phyloP scores from a whole-genome alignment of 2,797 vertebrate genomes.

The Cynopterus sphinx region DNA sequence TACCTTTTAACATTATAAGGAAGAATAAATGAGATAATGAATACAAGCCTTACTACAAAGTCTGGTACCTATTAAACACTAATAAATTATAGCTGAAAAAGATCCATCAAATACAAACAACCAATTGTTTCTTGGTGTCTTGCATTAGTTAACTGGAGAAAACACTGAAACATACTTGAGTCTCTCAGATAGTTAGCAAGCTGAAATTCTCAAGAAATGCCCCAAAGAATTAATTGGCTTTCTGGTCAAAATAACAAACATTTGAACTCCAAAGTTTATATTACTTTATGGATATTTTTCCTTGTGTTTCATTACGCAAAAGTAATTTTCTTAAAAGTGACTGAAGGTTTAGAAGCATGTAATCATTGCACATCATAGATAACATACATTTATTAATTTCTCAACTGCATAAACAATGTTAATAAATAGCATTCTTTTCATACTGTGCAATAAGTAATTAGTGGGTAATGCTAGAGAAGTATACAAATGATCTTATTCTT shows the following conservation, averaged over 20 bases:
- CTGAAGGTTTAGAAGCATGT: background rate
- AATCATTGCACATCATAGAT: background rate
- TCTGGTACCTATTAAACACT: background rate
- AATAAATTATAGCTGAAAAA: conserved; percentile 16
- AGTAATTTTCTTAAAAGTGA: conserved; percentile 2
- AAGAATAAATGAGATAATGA: background rate
- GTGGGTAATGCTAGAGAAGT: background rate
- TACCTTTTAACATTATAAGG: background rate
- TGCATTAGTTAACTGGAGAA: background rate
- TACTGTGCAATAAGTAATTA: background rate
- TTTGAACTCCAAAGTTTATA: background rate
- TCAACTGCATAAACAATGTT: background rate
- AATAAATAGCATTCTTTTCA: background rate
- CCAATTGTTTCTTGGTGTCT: background rate
- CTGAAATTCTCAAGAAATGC: background rate
- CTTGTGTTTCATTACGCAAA: background rate
- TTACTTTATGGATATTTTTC: background rate
- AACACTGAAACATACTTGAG: conserved; percentile 2
- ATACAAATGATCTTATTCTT: background rate
- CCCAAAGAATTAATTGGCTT: conserved; percentile 12
- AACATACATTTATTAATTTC: background rate
- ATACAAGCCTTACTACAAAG: background rate
- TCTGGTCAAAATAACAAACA: conserved; percentile 37
- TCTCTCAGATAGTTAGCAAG: background rate
- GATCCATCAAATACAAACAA: background rate